These are phyloP conservation scores for Alethe castanea DNA, from an alignment of 2,113 vertebrate genomes.

Conservation along the genomic window DNA sequence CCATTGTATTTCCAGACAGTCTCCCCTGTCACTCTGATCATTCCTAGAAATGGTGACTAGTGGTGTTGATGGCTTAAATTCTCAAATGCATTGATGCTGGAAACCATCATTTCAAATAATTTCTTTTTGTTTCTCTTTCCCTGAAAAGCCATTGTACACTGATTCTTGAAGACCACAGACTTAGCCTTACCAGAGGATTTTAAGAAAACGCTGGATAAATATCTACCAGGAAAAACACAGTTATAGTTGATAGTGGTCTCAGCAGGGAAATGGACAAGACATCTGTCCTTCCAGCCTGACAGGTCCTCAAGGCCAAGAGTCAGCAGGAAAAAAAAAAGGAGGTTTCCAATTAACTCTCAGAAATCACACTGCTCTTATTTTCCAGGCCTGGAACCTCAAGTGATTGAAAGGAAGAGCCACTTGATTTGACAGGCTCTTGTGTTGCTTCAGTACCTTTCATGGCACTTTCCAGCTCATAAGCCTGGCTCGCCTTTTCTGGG, in stretches of 20 bases:
- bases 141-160: background rate
- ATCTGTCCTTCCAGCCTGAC: background rate
- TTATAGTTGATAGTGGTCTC: background rate
- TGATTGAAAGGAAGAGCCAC: constrained; percentile 40
- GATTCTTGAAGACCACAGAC: background rate
- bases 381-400: background rate
- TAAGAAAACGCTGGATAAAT: background rate
- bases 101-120: background rate
- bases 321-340: background rate
- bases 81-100: background rate
- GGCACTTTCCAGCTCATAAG: constrained; percentile 17
- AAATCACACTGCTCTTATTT: background rate
- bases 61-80: background rate
- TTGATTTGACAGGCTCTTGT: constrained; percentile 29
- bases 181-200: background rate
- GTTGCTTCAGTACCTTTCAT: constrained; percentile 47
- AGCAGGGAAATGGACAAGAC: background rate
- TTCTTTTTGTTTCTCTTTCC: background rate
- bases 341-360: background rate
- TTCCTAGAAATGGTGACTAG: background rate
- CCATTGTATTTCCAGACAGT: background rate
- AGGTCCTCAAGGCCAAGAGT: background rate
- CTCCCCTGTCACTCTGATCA: background rate
- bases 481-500: background rate
- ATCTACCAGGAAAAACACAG: background rate